Percentiles rank a stretch among this genome's conserved stretches.
Evolutionary conservation across 1,140 invertebrate genomes (phyloP).

Genomic region (Pectinophora gossypiella): DNA sequence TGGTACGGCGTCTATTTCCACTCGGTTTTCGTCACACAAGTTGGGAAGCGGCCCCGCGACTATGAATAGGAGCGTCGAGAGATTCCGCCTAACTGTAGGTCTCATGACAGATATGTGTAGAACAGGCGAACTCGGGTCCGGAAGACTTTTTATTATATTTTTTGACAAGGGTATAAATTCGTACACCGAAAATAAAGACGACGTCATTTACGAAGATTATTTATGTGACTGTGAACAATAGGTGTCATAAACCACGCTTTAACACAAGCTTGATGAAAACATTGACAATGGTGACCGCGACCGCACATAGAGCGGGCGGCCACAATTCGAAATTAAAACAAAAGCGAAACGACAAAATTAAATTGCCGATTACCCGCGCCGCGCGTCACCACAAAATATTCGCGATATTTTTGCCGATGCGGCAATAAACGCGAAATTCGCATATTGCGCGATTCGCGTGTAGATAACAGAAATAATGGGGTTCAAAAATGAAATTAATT

Average conservation of each 20-base stretch:
- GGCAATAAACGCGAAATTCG: conserved; percentile 63
- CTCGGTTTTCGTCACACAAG: conserved; percentile 54
- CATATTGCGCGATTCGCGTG: conserved; percentile 66
- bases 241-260: not conserved
- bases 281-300: not conserved
- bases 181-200: too few relatives aligned
- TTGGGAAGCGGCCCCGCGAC: conserved; percentile 32
- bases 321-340: conserved; percentile 1
- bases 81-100: conserved; percentile 33
- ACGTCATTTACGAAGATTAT: not conserved
- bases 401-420: conserved; percentile 60
- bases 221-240: not conserved
- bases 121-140: conserved; percentile 41
- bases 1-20: conserved; percentile 58
- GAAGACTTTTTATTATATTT: conserved; percentile 35
- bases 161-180: not conserved
- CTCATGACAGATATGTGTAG: conserved; percentile 68
- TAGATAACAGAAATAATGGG: conserved; percentile 75
- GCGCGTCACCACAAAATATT: conserved; percentile 44
- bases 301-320: not conserved
- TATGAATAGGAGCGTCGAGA: conserved; percentile 53
- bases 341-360: conserved; percentile 25
- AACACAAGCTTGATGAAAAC: not conserved
- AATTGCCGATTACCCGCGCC: conserved; percentile 21
- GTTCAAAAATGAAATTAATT: conserved; percentile 76